phyloP scores from a whole-genome alignment of 1,140 invertebrate genomes.

The Protaetia brevitarsis region DNA sequence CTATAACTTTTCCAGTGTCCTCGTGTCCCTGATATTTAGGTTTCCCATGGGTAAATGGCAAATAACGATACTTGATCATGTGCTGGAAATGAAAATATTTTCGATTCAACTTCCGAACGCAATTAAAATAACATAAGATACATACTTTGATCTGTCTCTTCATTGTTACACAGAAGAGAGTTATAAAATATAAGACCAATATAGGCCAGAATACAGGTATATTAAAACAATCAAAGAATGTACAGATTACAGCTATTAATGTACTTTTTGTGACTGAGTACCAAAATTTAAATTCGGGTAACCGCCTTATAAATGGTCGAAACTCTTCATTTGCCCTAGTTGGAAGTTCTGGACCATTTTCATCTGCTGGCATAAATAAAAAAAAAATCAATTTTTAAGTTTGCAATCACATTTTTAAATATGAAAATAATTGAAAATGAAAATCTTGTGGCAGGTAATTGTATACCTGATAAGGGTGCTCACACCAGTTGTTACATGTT shows the following conservation, averaged over 20 bases:
- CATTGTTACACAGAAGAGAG: conserved; percentile 98
- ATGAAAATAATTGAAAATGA: too few relatives aligned
- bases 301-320: conserved; percentile 93
- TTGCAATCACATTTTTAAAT: not conserved
- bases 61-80: conserved; percentile 99
- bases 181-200: conserved; percentile 98
- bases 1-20: conserved; percentile 58
- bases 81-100: conserved; percentile 70
- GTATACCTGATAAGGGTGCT: too few relatives aligned
- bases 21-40: conserved; percentile 79
- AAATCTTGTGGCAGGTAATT: too few relatives aligned
- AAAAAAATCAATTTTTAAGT: not conserved
- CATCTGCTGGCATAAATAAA: conserved; percentile 50
- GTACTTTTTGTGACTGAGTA: conserved; percentile 95
- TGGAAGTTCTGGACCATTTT: conserved; percentile 88
- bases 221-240: conserved; percentile 97
- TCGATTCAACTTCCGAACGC: not conserved
- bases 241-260: conserved; percentile 86
- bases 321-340: conserved; percentile 96
- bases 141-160: conserved; percentile 96
- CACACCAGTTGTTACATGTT: too few relatives aligned
- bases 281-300: conserved; percentile 99
- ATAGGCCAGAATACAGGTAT: conserved; percentile 99
- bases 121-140: not conserved
- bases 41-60: conserved; percentile 98